Base-by-base conservation (phyloP, 2,113 vertebrate genomes). In the Eubucco bourcierii region DNA sequence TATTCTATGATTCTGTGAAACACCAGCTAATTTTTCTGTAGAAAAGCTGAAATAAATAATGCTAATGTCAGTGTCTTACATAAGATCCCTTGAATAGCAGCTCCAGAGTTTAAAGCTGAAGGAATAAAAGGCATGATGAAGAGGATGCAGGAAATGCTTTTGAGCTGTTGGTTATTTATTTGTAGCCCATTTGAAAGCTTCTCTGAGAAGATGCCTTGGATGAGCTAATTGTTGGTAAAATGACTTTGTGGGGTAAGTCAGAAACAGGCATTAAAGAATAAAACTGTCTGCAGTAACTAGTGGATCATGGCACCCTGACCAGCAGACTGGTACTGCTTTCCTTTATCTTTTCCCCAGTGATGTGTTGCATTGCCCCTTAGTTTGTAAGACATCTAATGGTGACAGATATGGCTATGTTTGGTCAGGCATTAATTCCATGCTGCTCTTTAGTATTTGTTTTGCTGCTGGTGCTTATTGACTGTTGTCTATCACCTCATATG, bases 41-140 rank as follows among this genome's bases (percentile, higher is more conserved):
- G 71, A 50, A 63, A 82, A 79, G 61, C 73, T 46, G 34, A 90
- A 92, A 70, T 31, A 79, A 90, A 31, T 67, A 47, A 56, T 27
- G 52, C 27, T 74, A 37, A 80, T 74, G 88, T 60, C 4, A 10
- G 19, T 12, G 14, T 15, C 19, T 92, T 92, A 52, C 10, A 1
- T 47, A 82, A 84, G 81, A 90, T 27, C 63, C 31, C 27, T 15
- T 90, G 81, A 87, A 73, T 16, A 80, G 56, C 80, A 91, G 83
- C 85, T 87, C 50, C 76, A 75, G n/a, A 53, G 39, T 64, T 86
- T 72, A 58, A 73, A 89, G 58, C 73, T 21, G 9, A 39, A 29
- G 71, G 67, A 91, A 88, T 68, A 78, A 95, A 94, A 84, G 39
- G 13, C 41, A 27, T 53, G 14, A 86, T 81, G 80, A 76, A 72